Conservation (phyloP, 2,113 vertebrate genomes). For the Ramphastos sulfuratus region DNA sequence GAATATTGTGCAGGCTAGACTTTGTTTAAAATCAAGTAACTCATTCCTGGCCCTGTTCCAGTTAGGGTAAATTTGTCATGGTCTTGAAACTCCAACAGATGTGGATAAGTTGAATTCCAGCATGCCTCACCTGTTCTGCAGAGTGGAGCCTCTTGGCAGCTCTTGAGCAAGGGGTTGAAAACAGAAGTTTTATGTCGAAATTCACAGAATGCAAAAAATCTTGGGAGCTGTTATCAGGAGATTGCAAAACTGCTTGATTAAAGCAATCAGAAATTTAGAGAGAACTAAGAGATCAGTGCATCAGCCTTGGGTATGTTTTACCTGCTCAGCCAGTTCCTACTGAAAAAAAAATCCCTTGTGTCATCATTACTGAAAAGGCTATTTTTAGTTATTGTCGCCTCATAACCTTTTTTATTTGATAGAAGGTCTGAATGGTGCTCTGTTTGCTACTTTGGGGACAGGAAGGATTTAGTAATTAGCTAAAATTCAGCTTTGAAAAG, state of each 20-base stretch:
- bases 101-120: not conserved
- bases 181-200: not conserved
- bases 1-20: not conserved
- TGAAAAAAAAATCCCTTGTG: not conserved
- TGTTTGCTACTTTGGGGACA: not conserved
- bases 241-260: not conserved
- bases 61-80: not conserved
- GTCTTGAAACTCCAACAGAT: not conserved
- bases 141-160: not conserved
- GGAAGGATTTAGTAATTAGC: not conserved
- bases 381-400: not conserved
- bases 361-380: not conserved
- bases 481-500: too few species aligned
- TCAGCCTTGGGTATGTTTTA: not conserved
- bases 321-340: not conserved
- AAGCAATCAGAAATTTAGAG: not conserved
- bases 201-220: not conserved
- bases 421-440: not conserved
- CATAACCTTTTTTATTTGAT: not conserved
- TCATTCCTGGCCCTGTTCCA: not conserved
- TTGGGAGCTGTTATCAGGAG: not conserved
- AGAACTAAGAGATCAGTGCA: not conserved
- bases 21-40: not conserved
- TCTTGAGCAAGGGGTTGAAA: not conserved
- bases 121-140: not conserved